Evolutionary conservation across 2,888 invertebrate species (phyloP), one percentile per base, ranked within the genome.

Genomic region (Frankliniella fusca): DNA sequence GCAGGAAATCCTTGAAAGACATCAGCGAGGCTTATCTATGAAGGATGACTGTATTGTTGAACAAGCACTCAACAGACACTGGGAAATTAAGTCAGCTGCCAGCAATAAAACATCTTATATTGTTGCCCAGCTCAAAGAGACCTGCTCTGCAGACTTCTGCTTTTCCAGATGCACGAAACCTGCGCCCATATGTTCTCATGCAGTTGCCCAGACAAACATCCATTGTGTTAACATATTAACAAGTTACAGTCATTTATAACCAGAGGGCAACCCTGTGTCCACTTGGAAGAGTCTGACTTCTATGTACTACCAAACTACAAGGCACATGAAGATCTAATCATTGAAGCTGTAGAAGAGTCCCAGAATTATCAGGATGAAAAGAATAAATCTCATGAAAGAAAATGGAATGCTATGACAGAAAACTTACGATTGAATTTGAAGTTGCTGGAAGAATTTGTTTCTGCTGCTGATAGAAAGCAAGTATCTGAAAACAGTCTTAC

Each of bases 91-190:
- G 50, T 50, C 50, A 50, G 50, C 50, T 11, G 15, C 50, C 9
- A 15, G 50, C 50, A 50, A 50, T 9, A 15, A 9, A 11, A 15
- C 15, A 50, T 11, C 50, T 50, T 50, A 15, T 50, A 15, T 50
- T 50, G 50, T 50, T 9, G 50, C 15, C 10, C 50, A 15, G 89
- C 88, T 48, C 87, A 87, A 38, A 87, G 86, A 27, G 27, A 27
- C 38, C 7, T 80, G 80, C 38, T 10, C 15, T 80, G 9, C 12
- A 12, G 80, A 80, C n/a, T 9, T 10, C 9, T 80, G 80, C 38
- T 80, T 38, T 18, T 80, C 80, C n/a, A 80, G 38, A 48, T 80
- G 80, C 28, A 20, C 48, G 18, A 80, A 80, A 8, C 28, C 10
- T 9, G 80, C 48, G 28, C 80, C 10, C 80, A 80, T 28, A 7